phyloP scores from a whole-genome alignment of 1,140 invertebrate genomes.

The Pseudoatta argentina region DNA sequence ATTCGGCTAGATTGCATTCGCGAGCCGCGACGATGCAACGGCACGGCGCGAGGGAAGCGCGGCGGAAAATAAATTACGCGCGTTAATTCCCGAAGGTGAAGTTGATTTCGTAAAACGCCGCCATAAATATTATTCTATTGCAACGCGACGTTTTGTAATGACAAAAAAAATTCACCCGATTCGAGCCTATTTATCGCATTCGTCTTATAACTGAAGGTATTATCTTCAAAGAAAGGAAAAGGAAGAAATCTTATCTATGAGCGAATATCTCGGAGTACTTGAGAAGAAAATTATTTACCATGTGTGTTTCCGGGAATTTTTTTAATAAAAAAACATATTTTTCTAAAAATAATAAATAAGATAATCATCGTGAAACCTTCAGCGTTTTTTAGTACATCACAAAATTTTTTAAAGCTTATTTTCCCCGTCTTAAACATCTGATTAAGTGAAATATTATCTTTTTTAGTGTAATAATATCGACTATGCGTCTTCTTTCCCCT shows the following conservation, averaged over 20 bases:
- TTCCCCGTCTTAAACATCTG: not conserved
- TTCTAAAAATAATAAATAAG: not conserved
- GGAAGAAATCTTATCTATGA: not conserved
- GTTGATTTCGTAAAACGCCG: constrained; percentile 44
- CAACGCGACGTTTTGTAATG: constrained; percentile 10
- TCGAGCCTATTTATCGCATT: not conserved
- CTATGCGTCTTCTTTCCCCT: constrained; percentile 19
- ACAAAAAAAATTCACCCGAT: constrained; percentile 22
- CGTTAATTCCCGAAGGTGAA: constrained; percentile 46
- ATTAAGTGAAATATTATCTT: constrained; percentile 70
- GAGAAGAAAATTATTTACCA: not conserved
- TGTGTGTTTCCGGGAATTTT: not conserved
- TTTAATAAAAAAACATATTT: not conserved
- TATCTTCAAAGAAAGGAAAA: not conserved
- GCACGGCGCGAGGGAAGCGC: constrained; percentile 63
- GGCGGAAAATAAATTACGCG: constrained; percentile 50
- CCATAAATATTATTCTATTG: constrained; percentile 50
- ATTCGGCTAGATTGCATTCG: constrained; percentile 64
- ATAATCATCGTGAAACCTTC: not conserved
- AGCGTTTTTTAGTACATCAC: not conserved
- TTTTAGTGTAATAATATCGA: constrained; percentile 66
- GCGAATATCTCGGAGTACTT: not conserved
- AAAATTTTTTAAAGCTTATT: not conserved
- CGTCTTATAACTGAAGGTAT: not conserved
- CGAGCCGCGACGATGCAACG: constrained; percentile 58